Conservation (phyloP, 2,797 vertebrate genomes). For the Poecilia velifera region DNA sequence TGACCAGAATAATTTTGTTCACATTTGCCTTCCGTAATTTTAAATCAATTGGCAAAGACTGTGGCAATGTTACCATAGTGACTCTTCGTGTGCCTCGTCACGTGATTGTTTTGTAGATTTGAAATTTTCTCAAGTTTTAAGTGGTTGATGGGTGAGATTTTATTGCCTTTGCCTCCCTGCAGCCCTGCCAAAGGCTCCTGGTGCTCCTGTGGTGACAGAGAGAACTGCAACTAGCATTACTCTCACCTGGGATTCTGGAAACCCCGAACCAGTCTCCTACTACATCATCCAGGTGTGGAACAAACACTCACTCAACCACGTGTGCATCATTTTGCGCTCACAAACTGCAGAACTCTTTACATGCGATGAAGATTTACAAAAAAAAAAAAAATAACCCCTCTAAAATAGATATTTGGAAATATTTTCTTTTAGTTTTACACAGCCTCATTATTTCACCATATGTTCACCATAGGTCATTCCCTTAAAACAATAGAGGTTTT, state of each 20-base stretch:
- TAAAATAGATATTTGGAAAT: neutral
- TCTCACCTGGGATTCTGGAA: conserved; percentile 98
- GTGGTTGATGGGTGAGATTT: neutral
- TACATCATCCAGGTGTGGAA: conserved; percentile 87
- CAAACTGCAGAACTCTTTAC: neutral
- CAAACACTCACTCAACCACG: neutral
- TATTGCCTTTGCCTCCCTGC: conserved; percentile 9
- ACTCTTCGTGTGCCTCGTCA: neutral
- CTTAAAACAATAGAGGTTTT: neutral
- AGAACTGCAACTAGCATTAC: conserved; percentile 98
- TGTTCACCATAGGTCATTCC: neutral
- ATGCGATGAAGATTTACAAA: neutral
- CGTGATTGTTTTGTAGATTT: conserved; percentile 3
- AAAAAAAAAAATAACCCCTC: neutral
- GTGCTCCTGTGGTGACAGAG: conserved; percentile 92
- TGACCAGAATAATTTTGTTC: neutral
- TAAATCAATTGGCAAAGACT: conserved; percentile 4
- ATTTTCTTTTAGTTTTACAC: neutral
- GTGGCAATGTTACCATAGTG: neutral
- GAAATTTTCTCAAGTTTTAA: neutral
- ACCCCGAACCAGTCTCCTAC: conserved; percentile 96
- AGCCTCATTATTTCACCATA: neutral
- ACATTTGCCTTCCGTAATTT: conserved; percentile 7
- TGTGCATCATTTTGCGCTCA: neutral
- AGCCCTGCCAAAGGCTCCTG: conserved; percentile 96